Conservation (phyloP, 1,140 invertebrate species). For the Aphelenchoides avenae region DNA sequence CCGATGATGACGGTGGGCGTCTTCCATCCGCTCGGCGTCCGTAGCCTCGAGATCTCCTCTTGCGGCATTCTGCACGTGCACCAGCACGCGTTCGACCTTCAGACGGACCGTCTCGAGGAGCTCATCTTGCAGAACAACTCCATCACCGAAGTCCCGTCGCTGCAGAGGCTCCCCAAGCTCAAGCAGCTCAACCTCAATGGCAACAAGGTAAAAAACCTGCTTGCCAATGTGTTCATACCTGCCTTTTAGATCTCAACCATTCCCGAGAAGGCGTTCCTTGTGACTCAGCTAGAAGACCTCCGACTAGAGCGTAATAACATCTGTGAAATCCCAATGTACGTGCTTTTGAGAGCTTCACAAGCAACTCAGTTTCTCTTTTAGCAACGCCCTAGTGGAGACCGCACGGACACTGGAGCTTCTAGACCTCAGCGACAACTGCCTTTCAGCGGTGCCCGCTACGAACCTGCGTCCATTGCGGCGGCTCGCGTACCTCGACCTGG, state of each 20-base stretch:
- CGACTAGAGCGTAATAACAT: slow-evolving; percentile 48
- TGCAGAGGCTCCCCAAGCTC: slow-evolving; percentile 29
- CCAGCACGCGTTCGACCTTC: slow-evolving; percentile 20
- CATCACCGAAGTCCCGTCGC: slow-evolving; percentile 21
- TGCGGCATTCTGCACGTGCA: slow-evolving; percentile 27
- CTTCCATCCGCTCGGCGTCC: slow-evolving; percentile 16
- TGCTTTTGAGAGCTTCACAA: slow-evolving; percentile 18
- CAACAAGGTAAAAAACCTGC: slow-evolving; percentile 24
- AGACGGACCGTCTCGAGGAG: slow-evolving; percentile 34
- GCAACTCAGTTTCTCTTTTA: no score
- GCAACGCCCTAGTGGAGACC: no score
- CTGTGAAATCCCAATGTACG: slow-evolving; percentile 42
- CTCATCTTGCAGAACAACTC: slow-evolving; percentile 36
- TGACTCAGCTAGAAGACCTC: slow-evolving; percentile 34
- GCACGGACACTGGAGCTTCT: slow-evolving; percentile 48
- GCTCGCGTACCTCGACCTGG: slow-evolving; percentile 47
- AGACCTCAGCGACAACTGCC: slow-evolving; percentile 48
- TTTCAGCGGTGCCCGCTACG: slow-evolving; percentile 42
- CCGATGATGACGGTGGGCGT: neutral
- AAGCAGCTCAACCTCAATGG: slow-evolving; percentile 37
- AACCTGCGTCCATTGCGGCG: slow-evolving; percentile 41
- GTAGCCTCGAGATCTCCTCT: slow-evolving; percentile 26
- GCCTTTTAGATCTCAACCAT: slow-evolving; percentile 5
- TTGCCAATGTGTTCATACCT: neutral
- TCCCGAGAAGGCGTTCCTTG: neutral